Conservation (phyloP, 2,113 vertebrate genomes). For the Gnathonemus longibarbis region DNA sequence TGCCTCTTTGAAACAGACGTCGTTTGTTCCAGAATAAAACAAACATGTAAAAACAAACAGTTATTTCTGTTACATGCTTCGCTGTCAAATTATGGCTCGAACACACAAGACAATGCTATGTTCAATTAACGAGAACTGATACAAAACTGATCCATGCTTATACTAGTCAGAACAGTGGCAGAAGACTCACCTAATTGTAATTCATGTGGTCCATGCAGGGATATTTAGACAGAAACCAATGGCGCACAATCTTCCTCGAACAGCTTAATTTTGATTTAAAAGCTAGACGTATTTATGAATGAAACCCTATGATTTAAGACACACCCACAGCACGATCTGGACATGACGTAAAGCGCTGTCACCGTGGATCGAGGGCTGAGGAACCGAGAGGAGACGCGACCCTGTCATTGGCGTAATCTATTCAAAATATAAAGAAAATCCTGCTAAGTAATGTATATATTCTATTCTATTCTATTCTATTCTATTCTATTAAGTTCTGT, state of each 20-base stretch:
- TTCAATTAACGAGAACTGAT: constrained; percentile 29
- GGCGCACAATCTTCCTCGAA: constrained; percentile 35
- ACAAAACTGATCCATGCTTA: constrained; percentile 4
- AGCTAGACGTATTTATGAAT: constrained; percentile 70
- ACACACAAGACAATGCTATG: constrained; percentile 2
- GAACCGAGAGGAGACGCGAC: background rate
- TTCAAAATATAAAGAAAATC: background rate
- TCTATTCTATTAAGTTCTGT: background rate
- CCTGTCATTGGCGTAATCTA: background rate
- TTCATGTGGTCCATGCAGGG: constrained; percentile 44
- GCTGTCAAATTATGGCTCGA: background rate
- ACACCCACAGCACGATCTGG: constrained; percentile 58
- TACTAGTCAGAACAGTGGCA: constrained; percentile 7
- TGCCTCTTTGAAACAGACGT: background rate
- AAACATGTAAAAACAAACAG: background rate
- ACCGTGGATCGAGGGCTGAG: constrained; percentile 9
- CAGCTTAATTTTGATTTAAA: constrained; percentile 58
- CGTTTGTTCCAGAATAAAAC: background rate
- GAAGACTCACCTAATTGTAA: constrained; percentile 55
- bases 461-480: background rate
- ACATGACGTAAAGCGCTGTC: constrained; percentile 36
- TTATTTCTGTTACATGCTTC: background rate
- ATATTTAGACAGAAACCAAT: constrained; percentile 34
- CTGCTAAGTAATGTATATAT: background rate
- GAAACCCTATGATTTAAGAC: constrained; percentile 55